Base-by-base conservation (phyloP, 2,797 vertebrate genomes). In the Coregonus sp. region DNA sequence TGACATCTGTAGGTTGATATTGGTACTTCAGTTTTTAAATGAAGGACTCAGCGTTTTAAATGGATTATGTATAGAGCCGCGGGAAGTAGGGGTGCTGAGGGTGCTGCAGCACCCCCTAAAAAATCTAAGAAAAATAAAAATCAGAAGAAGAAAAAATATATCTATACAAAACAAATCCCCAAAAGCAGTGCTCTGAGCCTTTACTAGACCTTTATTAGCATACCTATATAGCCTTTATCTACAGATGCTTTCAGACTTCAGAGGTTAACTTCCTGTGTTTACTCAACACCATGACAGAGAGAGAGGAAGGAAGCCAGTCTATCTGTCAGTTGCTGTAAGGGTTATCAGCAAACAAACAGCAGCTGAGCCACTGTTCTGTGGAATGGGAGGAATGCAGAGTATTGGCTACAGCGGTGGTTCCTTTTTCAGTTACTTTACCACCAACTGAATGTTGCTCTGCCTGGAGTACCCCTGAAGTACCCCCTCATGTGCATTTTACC, bases 1-100 rank as follows among this genome's bases (percentile, higher is more conserved):
- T 51, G 65, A 84, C 90, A 86, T 86, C 92, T 90, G 82, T 84
- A 87, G 91, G 91, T 1, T 12, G 50, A 75, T 5, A 14, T 37
- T n/a, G 14, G 66, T n/a, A 71, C 35, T 35, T 40, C 61, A 50
- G 16, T 73, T 79, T 2, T 2, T 11, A 47, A 11, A 47, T 12
- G 2, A 47, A 47, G 40, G 40, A 47, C 40, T 40, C 40, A 47
- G 11, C 40, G 11, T 47, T 11, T 11, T 47, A 11, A 11, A 11
- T 33, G 1, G 31, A 33, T 47, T 1, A 47, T 11, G 40, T 11
- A 47, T 9, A 47, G 40, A 11, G 9, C 40, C 9, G 40, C 9
- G 40, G 40, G 40, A 47, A 47, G 40, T 2, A 47, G 40, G 40
- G 9, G 9, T 40, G 40, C 9, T 0, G 40, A 40, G 40, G 40